phyloP scores from a whole-genome alignment of 2,888 invertebrate genomes.

The Heteropelma amictum region DNA sequence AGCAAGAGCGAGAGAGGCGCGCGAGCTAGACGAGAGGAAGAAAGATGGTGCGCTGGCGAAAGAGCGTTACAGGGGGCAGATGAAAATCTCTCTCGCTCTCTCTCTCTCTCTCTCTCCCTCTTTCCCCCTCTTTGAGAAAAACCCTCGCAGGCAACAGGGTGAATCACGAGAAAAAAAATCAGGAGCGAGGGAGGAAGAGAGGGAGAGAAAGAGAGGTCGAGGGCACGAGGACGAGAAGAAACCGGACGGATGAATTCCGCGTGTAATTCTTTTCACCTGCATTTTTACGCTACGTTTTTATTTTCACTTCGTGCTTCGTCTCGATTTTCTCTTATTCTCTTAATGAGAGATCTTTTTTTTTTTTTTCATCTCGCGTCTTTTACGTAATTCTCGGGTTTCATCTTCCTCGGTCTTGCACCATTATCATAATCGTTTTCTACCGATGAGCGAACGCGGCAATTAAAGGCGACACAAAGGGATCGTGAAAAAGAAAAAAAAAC shows the following conservation, averaged over 20 bases:
- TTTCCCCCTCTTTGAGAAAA: neutral
- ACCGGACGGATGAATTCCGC: slow-evolving; percentile 21
- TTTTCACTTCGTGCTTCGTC: neutral
- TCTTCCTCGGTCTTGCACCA: neutral
- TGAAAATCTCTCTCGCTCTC: no score
- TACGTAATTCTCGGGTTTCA: neutral
- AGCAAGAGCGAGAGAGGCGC: no score
- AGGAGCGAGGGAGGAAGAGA: slow-evolving; percentile 32
- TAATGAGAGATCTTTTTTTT: slow-evolving; percentile 34
- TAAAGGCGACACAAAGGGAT: no score
- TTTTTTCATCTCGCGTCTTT: slow-evolving; percentile 19
- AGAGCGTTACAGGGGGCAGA: neutral
- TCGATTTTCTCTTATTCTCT: slow-evolving; percentile 23
- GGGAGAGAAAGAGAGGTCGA: slow-evolving; percentile 40
- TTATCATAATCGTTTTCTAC: neutral
- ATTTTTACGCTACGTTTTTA: neutral
- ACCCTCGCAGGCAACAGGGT: slow-evolving; percentile 47
- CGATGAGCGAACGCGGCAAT: no score
- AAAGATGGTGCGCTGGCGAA: slow-evolving; percentile 12
- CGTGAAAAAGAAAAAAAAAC: no score
- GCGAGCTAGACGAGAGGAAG: slow-evolving; percentile 15
- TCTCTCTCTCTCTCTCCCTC: neutral
- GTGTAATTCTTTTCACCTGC: slow-evolving; percentile 35
- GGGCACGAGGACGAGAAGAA: neutral
- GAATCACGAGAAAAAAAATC: slow-evolving; percentile 36